Base-by-base conservation (phyloP, 2,797 vertebrate genomes). In the Columba guinea region DNA sequence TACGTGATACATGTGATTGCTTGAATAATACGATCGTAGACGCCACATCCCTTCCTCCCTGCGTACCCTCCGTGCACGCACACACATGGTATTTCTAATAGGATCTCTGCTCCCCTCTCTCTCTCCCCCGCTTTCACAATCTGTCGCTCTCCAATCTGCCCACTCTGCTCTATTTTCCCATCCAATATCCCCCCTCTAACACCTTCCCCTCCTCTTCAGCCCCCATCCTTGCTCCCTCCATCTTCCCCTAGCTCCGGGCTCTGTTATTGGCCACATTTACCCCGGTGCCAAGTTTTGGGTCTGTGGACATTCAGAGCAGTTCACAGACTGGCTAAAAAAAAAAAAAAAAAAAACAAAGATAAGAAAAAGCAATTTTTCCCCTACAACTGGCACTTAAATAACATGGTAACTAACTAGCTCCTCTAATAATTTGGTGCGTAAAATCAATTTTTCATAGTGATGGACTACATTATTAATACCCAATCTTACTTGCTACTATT, bases 91-190 rank as follows among this genome's bases (percentile, higher is more conserved):
- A 92, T 92, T 95, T 94, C 95, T 95, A 95, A 95, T 94, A 92
- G 90, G 89, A 92, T 93, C 91, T 79, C 88, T 88, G 81, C 91
- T 88, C 87, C 79, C 17, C 74, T 82, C 93, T 90, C 90, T 55
- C 90, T 93, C 94, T 92, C 95, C 86, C 93, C 91, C 86, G 92
- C 95, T 95, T 93, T 94, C 94, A 85, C 95, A 95, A 95, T 96
- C 95, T 96, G 91, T 96, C 95, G 73, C 92, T 95, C 92, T 96
- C 94, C 95, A 95, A 96, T 96, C 95, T 96, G 90, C 93, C 93
- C 95, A 89, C 96, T 95, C 93, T 91, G 94, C 91, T 95, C 94
- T 94, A 94, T 95, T 96, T 97, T 96, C 94, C 96, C 90, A 92
- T 96, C 93, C 93, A 95, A 92, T 52, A 90, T 95, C 90, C 89